These are phyloP conservation scores for Nasonia giraulti DNA, from an alignment of 1,140 invertebrate genomes.

Conservation along the genomic window DNA sequence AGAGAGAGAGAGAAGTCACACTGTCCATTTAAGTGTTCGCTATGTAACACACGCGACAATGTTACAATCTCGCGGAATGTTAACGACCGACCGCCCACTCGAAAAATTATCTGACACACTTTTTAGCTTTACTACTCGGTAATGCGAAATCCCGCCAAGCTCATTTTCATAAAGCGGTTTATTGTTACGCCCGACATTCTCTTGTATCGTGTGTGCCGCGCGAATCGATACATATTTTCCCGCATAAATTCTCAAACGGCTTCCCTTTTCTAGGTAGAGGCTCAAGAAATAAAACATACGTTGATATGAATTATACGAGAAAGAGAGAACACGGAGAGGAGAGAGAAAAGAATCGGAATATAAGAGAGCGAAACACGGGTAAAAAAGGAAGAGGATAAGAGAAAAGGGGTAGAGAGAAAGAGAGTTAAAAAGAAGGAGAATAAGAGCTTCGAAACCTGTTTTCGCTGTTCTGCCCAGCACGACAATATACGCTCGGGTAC, in stretches of 20 bases:
- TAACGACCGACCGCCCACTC: not conserved
- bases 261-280: constrained; percentile 23
- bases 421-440: constrained; percentile 17
- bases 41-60: not conserved
- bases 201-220: not conserved
- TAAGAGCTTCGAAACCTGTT: constrained; percentile 41
- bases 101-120: not conserved
- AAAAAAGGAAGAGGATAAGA: constrained; percentile 1
- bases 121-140: not conserved
- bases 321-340: not conserved
- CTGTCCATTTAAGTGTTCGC: not conserved
- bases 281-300: constrained; percentile 11
- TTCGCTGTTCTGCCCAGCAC: constrained; percentile 22
- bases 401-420: constrained; percentile 9
- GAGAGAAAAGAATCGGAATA: constrained; percentile 13
- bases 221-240: not conserved
- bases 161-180: not conserved
- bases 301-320: constrained; percentile 40
- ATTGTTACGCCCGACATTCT: not conserved
- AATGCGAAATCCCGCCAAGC: not conserved
- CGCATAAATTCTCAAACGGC: not conserved
- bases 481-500: not conserved
- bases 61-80: not conserved
- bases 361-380: constrained; percentile 3
- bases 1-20: too few relatives aligned